A percentile compares a stretch with the other conserved stretches of the same genome.
phyloP scores from a whole-genome alignment of 2,888 invertebrate genomes.

The Pycnomerus fuliginosus region DNA sequence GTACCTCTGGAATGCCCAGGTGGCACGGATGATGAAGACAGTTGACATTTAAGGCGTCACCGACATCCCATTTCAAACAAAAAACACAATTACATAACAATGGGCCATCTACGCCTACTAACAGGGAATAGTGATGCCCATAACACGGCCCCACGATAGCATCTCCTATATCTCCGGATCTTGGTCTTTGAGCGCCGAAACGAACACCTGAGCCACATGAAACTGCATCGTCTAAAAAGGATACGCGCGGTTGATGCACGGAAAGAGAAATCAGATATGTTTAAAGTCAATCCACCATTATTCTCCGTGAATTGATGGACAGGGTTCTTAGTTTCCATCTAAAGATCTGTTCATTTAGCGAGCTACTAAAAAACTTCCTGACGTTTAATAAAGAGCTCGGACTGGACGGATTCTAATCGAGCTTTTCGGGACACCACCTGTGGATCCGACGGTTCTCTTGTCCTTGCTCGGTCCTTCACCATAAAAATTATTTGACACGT shows the following conservation, averaged over 20 bases:
- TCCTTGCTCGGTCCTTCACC: no score
- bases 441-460: slow-evolving; percentile 14
- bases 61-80: slow-evolving; percentile 51
- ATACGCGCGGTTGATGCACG: slow-evolving; percentile 40
- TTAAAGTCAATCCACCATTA: slow-evolving; percentile 51
- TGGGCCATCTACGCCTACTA: slow-evolving; percentile 54
- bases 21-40: slow-evolving; percentile 50
- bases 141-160: slow-evolving; percentile 44
- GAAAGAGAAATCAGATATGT: slow-evolving; percentile 50
- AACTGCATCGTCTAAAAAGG: slow-evolving; percentile 23
- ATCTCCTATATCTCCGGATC: slow-evolving; percentile 41
- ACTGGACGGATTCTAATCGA: slow-evolving; percentile 21
- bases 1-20: no score
- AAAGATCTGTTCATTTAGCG: slow-evolving; percentile 46
- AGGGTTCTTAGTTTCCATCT: slow-evolving; percentile 46
- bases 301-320: slow-evolving; percentile 48
- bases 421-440: slow-evolving; percentile 22
- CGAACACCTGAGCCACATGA: slow-evolving; percentile 39
- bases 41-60: slow-evolving; percentile 53
- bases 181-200: slow-evolving; percentile 41
- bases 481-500: no score
- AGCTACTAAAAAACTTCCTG: slow-evolving; percentile 42
- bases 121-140: slow-evolving; percentile 52
- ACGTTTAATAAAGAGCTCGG: slow-evolving; percentile 29
- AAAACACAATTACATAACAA: slow-evolving; percentile 55